Evolutionary conservation across 2,797 vertebrate species (phyloP).

Genomic region (Emys orbicularis): DNA sequence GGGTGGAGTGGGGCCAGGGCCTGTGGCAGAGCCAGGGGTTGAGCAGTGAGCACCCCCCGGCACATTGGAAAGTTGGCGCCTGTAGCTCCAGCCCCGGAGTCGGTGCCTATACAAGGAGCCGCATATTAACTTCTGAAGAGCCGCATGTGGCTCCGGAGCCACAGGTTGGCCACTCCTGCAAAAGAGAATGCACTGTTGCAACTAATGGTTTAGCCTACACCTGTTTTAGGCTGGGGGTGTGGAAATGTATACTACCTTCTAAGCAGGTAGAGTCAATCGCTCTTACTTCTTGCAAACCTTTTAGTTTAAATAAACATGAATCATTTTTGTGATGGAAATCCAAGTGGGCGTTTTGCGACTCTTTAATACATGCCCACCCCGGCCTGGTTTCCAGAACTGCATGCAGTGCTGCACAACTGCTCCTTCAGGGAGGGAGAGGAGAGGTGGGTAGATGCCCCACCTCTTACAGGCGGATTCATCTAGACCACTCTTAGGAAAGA

Average conservation of each 20-base stretch:
- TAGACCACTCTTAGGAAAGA: background rate
- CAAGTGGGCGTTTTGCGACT: accelerated
- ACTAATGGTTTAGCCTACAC: background rate
- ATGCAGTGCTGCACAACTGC: accelerated
- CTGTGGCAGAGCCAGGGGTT: too few relatives aligned
- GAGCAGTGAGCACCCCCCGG: too few relatives aligned
- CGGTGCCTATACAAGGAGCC: too few relatives aligned
- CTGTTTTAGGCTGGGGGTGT: background rate
- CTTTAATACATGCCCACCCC: accelerated
- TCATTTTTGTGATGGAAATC: background rate
- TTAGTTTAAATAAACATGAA: background rate
- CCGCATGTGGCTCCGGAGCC: too few relatives aligned
- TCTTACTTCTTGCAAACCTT: background rate
- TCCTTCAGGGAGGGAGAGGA: background rate
- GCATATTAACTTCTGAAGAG: too few relatives aligned
- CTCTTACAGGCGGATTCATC: background rate
- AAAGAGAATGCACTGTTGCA: background rate
- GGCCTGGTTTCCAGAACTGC: background rate
- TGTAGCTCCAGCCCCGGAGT: too few relatives aligned
- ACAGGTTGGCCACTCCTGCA: too few relatives aligned
- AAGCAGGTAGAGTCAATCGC: background rate
- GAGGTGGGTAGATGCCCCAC: background rate
- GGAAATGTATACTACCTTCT: background rate
- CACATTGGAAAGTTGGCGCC: too few relatives aligned
- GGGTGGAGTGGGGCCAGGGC: too few relatives aligned